Conservation (phyloP, 2,113 vertebrate species). For the Orycteropus afer region DNA sequence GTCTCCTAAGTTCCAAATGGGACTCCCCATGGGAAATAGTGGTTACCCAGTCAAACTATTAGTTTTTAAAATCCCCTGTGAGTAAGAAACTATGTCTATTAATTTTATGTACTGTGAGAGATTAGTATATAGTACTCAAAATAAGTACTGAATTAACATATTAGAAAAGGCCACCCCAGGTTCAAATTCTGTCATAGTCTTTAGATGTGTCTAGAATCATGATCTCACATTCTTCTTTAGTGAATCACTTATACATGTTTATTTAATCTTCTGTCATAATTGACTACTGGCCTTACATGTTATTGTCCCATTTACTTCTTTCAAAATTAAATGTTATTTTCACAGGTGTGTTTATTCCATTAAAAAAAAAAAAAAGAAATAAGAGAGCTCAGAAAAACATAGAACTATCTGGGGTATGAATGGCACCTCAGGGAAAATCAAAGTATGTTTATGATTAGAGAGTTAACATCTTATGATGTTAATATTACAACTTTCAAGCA, state of each 20-base stretch:
- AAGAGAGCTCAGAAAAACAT: no score
- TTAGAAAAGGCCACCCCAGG: background rate
- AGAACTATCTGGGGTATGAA: background rate
- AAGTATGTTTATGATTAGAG: background rate
- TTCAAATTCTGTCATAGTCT: background rate
- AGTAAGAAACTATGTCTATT: background rate
- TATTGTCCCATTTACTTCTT: slow-evolving; percentile 4
- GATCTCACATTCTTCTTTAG: background rate
- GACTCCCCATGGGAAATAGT: background rate
- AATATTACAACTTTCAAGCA: background rate
- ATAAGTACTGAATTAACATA: background rate
- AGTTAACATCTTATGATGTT: background rate
- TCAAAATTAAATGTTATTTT: slow-evolving; percentile 51
- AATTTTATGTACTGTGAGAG: background rate
- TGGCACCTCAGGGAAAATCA: background rate
- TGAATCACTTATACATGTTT: background rate
- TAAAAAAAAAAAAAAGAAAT: no score
- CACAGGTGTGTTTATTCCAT: slow-evolving; percentile 19
- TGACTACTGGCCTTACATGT: background rate
- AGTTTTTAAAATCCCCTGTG: background rate
- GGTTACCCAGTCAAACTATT: background rate
- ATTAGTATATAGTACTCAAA: background rate
- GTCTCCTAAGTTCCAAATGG: background rate
- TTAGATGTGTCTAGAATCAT: background rate
- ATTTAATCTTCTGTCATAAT: background rate